Conservation (phyloP, 1,140 invertebrate genomes). For the Anoplophora glabripennis region DNA sequence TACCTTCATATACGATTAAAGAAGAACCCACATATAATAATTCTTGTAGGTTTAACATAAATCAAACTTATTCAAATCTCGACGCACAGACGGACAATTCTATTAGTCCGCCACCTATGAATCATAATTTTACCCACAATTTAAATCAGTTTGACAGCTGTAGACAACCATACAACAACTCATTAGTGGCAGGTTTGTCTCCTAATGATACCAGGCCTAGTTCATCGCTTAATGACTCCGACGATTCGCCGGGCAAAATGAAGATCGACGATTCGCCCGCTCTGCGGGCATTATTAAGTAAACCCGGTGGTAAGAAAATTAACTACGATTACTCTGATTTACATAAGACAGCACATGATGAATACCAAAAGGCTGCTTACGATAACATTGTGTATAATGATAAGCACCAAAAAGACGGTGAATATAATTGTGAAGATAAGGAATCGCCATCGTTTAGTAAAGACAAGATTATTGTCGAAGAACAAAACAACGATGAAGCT, state of each 20-base stretch:
- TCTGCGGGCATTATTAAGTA: slow-evolving; percentile 51
- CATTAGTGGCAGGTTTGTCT: slow-evolving; percentile 6
- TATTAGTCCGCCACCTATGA: slow-evolving; percentile 21
- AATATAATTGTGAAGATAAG: slow-evolving; percentile 14
- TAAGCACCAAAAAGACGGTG: slow-evolving; percentile 1
- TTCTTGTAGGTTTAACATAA: slow-evolving; percentile 19
- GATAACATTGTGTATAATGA: slow-evolving; percentile 1
- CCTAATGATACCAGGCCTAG: slow-evolving; percentile 23
- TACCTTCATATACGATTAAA: slow-evolving; percentile 17
- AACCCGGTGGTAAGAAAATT: slow-evolving; percentile 49
- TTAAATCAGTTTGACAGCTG: slow-evolving; percentile 26
- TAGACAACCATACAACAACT: slow-evolving; percentile 6
- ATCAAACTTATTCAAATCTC: slow-evolving; percentile 23
- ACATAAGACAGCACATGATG: slow-evolving; percentile 5
- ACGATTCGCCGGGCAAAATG: background rate
- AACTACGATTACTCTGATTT: slow-evolving; percentile 32
- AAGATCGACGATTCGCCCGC: slow-evolving; percentile 45
- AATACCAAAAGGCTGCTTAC: background rate
- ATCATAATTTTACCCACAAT: slow-evolving; percentile 23
- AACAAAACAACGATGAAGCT: slow-evolving; percentile 5
- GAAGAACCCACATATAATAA: slow-evolving; percentile 22
- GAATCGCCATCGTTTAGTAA: background rate
- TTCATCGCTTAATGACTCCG: slow-evolving; percentile 15
- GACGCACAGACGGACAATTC: slow-evolving; percentile 21
- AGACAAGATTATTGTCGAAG: background rate